Percentiles rank a stretch among this genome's conserved stretches.
phyloP scores from a whole-genome alignment of 2,888 invertebrate genomes.

The Caenorhabditis sp. region DNA sequence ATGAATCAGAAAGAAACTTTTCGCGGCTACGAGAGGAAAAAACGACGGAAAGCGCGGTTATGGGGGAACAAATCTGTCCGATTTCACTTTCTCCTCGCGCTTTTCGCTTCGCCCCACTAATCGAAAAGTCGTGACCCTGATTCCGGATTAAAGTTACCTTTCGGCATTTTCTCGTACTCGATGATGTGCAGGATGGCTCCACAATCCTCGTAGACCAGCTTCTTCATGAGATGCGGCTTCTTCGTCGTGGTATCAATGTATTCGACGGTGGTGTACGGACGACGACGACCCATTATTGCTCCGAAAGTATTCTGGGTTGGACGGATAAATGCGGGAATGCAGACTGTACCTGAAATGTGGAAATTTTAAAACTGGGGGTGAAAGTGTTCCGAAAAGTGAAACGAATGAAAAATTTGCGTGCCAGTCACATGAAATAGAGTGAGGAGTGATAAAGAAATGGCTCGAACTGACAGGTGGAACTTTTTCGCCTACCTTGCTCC shows the following conservation, averaged over 20 bases:
- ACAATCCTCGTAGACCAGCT: not conserved
- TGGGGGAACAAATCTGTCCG: not conserved
- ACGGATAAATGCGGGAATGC: too few relatives aligned
- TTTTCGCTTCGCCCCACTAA: not conserved
- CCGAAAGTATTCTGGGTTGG: not conserved
- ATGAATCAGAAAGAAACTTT: too few relatives aligned
- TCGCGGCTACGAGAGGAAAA: not conserved
- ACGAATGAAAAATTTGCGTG: too few relatives aligned
- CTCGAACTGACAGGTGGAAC: too few relatives aligned
- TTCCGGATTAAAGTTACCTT: not conserved
- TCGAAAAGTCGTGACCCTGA: not conserved
- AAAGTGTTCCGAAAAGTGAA: too few relatives aligned
- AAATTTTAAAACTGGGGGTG: too few relatives aligned
- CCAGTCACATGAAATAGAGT: too few relatives aligned
- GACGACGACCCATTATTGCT: not conserved
- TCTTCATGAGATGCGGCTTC: not conserved
- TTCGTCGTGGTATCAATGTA: not conserved
- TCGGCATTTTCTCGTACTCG: not conserved
- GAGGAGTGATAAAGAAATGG: too few relatives aligned
- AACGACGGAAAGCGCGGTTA: not conserved
- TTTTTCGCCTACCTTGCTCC: too few relatives aligned
- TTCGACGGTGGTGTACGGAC: not conserved
- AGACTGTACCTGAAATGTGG: too few relatives aligned
- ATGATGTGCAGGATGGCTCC: not conserved
- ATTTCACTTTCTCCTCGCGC: not conserved